Percentiles rank a stretch among this genome's conserved stretches.
These are phyloP conservation scores for Yponomeuta plumbellus DNA, from an alignment of 2,888 invertebrate genomes.

Conservation along the genomic window DNA sequence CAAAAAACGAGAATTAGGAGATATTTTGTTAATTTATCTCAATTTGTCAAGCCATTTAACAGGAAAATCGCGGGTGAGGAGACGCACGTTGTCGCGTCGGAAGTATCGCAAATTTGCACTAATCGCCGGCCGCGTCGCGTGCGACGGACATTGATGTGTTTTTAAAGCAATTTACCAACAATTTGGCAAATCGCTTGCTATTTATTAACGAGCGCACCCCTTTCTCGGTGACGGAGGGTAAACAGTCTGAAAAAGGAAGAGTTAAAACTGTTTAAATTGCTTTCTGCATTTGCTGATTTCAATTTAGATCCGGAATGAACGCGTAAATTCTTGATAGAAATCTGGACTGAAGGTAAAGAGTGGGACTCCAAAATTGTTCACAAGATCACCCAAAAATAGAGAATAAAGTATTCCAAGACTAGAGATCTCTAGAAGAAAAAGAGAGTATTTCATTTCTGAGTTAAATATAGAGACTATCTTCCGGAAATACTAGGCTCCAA, in stretches of 20 bases:
- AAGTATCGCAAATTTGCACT: conserved; percentile 1
- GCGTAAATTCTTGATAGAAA: neutral
- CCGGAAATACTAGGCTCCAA: no score
- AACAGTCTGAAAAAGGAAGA: conserved; percentile 6
- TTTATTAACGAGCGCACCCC: conserved; percentile 14
- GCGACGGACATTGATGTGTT: conserved; percentile 19
- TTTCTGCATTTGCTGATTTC: neutral
- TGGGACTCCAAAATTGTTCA: no score
- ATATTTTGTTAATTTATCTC: conserved; percentile 27
- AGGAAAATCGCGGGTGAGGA: neutral
- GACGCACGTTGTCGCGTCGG: neutral
- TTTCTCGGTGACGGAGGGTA: neutral
- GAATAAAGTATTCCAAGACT: no score
- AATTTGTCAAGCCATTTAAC: conserved; percentile 20
- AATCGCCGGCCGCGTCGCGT: conserved; percentile 1
- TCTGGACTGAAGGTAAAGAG: no score
- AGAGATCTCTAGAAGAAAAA: no score
- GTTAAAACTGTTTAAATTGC: conserved; percentile 1
- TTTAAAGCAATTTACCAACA: conserved; percentile 17
- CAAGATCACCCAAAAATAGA: no score
- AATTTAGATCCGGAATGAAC: conserved; percentile 6
- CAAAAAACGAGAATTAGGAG: no score
- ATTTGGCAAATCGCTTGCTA: conserved; percentile 16
- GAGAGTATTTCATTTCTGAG: no score
- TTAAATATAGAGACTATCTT: no score